Evolutionary conservation across 2,113 vertebrate genomes (phyloP), one percentile per base, ranked within the genome.

Genomic region (Apeltes quadracus): DNA sequence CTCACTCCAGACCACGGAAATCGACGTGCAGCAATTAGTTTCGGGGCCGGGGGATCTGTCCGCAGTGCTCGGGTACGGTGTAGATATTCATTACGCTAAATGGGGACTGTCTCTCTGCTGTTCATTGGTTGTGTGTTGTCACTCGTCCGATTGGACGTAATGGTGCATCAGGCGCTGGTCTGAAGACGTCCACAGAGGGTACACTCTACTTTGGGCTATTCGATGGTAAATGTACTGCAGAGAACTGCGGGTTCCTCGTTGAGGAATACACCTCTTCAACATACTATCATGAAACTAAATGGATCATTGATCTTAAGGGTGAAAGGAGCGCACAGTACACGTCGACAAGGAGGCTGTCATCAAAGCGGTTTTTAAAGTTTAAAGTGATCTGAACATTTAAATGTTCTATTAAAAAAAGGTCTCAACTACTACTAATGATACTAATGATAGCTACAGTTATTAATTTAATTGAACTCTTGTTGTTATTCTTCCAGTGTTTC

Each of bases 21-120:
- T 92, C 88, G 88, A 87, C 86, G 81, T 69, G 54, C 70, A 71
- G 74, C 87, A 88, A 88, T 91, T 89, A 88, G 83, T 76, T 72
- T 46, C 27, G 15, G 46, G 66, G 72, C 61, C 3, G 32, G 29
- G 43, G 64, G 78, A 81, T 77, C 44, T 23, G 79, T 61, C 69
- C 61, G 69, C 77, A n/a, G 74, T 77, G 58, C 69, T 23, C 4
- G 39, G 62, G 38, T 25, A 38, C 2, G 41, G 27, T 68, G 68
- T 36, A 71, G 77, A 76, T 70, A 76, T 84, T 85, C 78, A 84
- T 75, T 75, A 85, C 12, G 34, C 61, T 81, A 77, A 89, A 89
- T 69, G 69, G 69, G 54, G 41, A 51, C 76, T 46, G 66, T 66
- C 75, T 72, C 16, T 16, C 34, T 22, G 69, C 72, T 48, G 48